These are phyloP conservation scores for Ailurus styani DNA, from an alignment of 2,113 vertebrate genomes.

Conservation along the genomic window DNA sequence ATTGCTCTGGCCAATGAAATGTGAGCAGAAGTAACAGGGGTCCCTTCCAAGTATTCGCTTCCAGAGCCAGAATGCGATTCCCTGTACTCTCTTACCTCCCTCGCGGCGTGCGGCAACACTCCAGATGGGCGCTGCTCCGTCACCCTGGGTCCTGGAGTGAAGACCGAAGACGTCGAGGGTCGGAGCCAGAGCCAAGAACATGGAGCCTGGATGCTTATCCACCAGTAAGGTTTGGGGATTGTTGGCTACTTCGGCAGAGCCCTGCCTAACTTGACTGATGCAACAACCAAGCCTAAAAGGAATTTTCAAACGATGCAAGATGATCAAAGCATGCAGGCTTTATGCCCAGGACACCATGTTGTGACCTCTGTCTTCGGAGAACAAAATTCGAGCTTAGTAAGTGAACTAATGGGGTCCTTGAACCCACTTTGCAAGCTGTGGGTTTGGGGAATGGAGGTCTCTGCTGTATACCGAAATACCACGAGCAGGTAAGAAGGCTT, in stretches of 20 bases:
- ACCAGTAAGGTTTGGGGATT: too few species aligned
- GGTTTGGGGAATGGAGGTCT: background rate
- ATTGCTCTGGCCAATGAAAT: background rate
- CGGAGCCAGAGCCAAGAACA: background rate
- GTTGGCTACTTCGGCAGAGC: background rate
- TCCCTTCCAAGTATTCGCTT: background rate
- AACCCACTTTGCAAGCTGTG: background rate
- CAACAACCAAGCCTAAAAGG: background rate
- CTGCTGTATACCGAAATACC: background rate
- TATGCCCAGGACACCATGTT: background rate
- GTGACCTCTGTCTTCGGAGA: background rate
- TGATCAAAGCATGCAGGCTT: background rate
- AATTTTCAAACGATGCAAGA: background rate
- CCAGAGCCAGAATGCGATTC: background rate
- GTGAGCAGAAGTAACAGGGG: background rate
- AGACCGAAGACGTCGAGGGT: background rate
- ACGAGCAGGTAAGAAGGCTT: background rate
- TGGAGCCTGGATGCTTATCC: background rate
- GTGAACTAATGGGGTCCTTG: background rate
- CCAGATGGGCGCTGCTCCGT: background rate
- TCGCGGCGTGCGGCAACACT: background rate
- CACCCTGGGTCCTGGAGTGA: background rate
- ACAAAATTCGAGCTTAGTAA: background rate
- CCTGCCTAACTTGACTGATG: background rate
- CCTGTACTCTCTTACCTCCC: accelerated